Base-by-base conservation (phyloP, 2,888 invertebrate genomes). In the Gymnosoma rotundatum region DNA sequence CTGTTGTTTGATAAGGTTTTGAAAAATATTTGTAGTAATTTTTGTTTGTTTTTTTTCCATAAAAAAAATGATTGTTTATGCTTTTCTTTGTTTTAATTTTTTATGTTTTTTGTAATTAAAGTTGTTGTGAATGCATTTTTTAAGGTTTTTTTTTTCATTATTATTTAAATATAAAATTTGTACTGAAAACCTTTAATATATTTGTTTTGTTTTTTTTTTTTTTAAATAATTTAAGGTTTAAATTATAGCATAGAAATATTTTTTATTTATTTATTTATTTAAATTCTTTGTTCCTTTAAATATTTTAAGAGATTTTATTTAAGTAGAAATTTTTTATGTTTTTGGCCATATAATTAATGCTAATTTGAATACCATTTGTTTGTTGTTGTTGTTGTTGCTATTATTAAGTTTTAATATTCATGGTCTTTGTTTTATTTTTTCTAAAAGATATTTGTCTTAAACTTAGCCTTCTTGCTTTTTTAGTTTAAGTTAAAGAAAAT, bases 301-400 rank as follows among this genome's bases (percentile, higher is more conserved):
- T 73, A 69, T 79, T 85, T 74, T 70, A 72, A 78, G 20, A 52
- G 36, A 60, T 3, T 66, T 70, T 74, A 1, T 74, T 66, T 42
- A 61, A 85, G 80, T 83, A 80, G 79, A 83, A 67, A 79, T 78
- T 75, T 61, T 56, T 70, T 52, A 18, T 52, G 50, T 52, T 78
- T 84, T 85, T 82, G 85, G 82, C 85, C 78, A 83, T 85, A 85
- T 83, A 79, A 79, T 82, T 85, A 85, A 83, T 85, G 82, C 83
- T 85, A 79, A 79, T 73, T 83, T 85, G 82, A 82, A 85, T 79
- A 82, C 82, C 82, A 85, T 82, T 85, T 79, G 82, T 85, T 85
- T 79, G 1, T 38, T 80, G 60, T 80, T 81, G 73, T 85, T 78
- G 85, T 82, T 78, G 67, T 73, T 52, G 12, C 18, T 73, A 73